phyloP scores from a whole-genome alignment of 2,113 vertebrate species.

The Nyctereutes procyonoides region DNA sequence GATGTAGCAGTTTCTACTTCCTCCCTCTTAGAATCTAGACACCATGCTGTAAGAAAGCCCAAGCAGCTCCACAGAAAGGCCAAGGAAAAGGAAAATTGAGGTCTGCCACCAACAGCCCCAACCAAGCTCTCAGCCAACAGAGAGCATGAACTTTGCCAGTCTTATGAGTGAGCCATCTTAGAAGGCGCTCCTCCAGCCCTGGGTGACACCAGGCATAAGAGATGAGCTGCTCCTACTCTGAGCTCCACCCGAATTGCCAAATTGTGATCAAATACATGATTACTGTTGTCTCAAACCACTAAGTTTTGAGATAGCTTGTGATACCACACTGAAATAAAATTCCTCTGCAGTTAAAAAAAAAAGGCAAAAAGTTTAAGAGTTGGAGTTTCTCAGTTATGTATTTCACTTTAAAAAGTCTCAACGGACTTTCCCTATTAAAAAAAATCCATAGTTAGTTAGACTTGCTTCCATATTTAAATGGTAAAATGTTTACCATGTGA shows the following conservation, averaged over 20 bases:
- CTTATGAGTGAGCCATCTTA: neutral
- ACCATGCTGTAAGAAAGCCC: neutral
- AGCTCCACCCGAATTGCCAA: neutral
- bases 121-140: neutral
- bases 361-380: neutral
- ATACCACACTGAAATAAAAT: conserved; percentile 31
- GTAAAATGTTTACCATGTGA: neutral
- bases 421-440: neutral
- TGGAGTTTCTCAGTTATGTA: neutral
- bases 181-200: neutral
- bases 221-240: neutral
- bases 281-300: neutral
- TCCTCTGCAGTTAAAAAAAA: neutral
- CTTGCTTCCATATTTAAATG: neutral
- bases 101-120: neutral
- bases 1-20: neutral
- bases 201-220: neutral
- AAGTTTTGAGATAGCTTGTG: neutral
- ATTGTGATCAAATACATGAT: neutral
- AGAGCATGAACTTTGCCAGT: too few relatives aligned
- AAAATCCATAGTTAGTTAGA: neutral
- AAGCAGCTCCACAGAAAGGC: neutral
- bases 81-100: neutral
- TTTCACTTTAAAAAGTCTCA: neutral
- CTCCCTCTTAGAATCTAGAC: neutral